These are phyloP conservation scores for Labeo catla DNA, from an alignment of 2,113 vertebrate genomes.

Conservation along the genomic window DNA sequence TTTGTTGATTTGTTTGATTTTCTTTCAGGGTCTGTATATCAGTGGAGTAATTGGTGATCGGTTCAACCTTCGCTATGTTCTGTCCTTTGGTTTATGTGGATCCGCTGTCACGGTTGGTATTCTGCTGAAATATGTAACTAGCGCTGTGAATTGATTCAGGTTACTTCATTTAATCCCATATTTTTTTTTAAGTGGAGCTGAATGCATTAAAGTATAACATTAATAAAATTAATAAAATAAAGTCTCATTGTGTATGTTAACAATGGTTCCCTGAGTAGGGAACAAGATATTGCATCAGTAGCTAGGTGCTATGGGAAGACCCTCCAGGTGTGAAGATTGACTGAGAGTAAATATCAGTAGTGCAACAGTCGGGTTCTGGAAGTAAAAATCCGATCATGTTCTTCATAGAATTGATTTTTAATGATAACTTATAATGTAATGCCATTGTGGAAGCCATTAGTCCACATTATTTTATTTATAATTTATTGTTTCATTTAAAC, in stretches of 20 bases:
- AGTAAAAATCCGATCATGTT: neutral
- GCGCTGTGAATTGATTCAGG: neutral
- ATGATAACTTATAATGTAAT: too few species aligned
- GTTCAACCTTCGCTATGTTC: constrained; percentile 90
- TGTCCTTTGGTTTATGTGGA: constrained; percentile 92
- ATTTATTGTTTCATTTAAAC: too few species aligned
- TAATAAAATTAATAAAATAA: too few species aligned
- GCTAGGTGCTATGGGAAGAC: neutral
- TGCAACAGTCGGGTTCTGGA: neutral
- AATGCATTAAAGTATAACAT: neutral
- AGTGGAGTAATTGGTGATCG: constrained; percentile 91
- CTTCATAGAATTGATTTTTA: too few species aligned
- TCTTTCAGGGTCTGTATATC: constrained; percentile 88
- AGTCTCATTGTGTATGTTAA: neutral
- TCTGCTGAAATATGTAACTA: neutral
- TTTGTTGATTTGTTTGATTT: neutral
- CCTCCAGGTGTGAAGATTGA: neutral
- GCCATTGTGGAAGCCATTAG: too few species aligned
- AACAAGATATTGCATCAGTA: neutral
- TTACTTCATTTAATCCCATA: neutral
- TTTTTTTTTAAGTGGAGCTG: neutral
- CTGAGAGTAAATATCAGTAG: neutral
- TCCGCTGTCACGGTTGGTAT: constrained; percentile 86
- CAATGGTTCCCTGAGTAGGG: neutral
- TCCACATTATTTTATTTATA: too few species aligned